These are phyloP conservation scores for Phalacrocorax aristotelis DNA, from an alignment of 2,113 vertebrate species.

Conservation along the genomic window DNA sequence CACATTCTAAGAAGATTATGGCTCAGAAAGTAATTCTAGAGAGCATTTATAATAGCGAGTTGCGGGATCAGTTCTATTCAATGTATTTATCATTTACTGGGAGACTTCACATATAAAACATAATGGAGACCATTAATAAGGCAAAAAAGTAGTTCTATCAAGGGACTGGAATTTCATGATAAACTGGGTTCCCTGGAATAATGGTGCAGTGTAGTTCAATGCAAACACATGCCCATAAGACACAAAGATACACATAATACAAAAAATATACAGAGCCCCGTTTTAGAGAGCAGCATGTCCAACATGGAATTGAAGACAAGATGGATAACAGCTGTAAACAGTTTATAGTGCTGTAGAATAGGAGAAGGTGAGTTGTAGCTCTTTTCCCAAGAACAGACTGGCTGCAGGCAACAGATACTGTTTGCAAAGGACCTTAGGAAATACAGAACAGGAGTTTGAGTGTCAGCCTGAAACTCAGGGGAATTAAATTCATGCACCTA, in stretches of 20 bases:
- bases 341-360: not conserved
- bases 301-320: not conserved
- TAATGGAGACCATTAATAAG: not conserved
- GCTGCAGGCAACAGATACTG: not conserved
- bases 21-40: constrained; percentile 41
- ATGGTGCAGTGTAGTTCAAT: not conserved
- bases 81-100: not conserved
- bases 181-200: not conserved
- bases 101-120: not conserved
- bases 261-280: not conserved
- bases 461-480: not conserved
- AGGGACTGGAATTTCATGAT: not conserved
- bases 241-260: not conserved
- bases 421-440: not conserved
- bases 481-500: not conserved
- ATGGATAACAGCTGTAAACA: not conserved
- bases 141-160: not conserved
- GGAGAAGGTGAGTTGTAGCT: not conserved
- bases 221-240: not conserved
- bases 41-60: not conserved
- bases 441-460: not conserved
- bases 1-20: constrained; percentile 10
- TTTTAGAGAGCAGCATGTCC: not conserved
- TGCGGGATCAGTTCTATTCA: not conserved
- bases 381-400: not conserved